Evolutionary conservation across 2,113 vertebrate genomes (phyloP).

Genomic region (Eulemur macaco): DNA sequence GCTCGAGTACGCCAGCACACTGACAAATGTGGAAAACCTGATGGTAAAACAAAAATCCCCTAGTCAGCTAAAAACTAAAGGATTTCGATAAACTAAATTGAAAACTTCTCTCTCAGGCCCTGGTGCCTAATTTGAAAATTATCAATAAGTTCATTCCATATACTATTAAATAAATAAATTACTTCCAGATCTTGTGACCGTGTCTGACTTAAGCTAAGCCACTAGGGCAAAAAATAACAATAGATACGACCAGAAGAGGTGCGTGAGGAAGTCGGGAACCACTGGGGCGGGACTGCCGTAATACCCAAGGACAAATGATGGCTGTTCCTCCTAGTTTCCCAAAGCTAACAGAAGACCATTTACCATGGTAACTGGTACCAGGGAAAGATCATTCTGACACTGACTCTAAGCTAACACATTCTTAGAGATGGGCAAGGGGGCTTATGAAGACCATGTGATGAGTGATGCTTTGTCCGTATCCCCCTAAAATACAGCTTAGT

Average conservation of each 20-base stretch:
- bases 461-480: not conserved
- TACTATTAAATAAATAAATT: not conserved
- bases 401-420: not conserved
- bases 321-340: not conserved
- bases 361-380: not conserved
- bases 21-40: conserved; percentile 91
- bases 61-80: conserved; percentile 92
- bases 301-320: not conserved
- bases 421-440: not conserved
- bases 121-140: conserved; percentile 54
- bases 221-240: not conserved
- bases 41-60: conserved; percentile 92
- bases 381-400: not conserved
- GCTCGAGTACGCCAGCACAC: conserved; percentile 92
- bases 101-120: conserved; percentile 43
- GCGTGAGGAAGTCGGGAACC: not conserved
- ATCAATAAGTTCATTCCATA: conserved; percentile 68
- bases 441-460: not conserved
- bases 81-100: conserved; percentile 92
- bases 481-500: not conserved
- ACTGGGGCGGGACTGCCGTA: not conserved
- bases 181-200: not conserved
- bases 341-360: not conserved
- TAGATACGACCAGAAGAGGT: not conserved
- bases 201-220: not conserved